Evolutionary conservation across 1,140 invertebrate species (phyloP), one percentile per base, ranked within the genome.

Genomic region (Druon quercuslanigerum): DNA sequence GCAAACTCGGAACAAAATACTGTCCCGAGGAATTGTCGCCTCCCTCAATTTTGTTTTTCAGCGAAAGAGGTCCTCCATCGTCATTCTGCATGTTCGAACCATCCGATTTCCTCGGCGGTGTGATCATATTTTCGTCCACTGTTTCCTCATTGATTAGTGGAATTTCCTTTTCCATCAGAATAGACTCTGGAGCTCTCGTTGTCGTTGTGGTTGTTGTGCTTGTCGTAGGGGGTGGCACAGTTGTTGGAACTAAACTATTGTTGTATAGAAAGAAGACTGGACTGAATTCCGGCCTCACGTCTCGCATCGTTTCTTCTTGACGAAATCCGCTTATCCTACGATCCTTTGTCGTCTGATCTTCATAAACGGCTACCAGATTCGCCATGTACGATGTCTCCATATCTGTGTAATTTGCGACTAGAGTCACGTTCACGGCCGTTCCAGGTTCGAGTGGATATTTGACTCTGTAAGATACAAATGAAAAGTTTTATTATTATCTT

Each of bases 341-440:
- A 0, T 90, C 86, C 71, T 88, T 91, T 8, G 88, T 91, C 54
- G 88, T 90, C 13, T 92, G 90, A 73, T 96, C 95, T 76, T 94
- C 92, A 85, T 96, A 96, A 72, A 93, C 92, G 7, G 95, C 94
- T 14, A 94, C 93, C 70, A 97, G 88, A 73, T 93, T 94, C 13
- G 93, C 96, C 0, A 91, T 93, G 83, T 96, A 97, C 13, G 94
- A 95, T 2, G 95, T 92, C 77, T 96, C 95, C 66, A 93, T 92
- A 56, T 94, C 94, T 0, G 94, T 95, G 80, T 94, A 93, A 82
- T 95, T 95, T 1, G 94, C 96, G 50, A 88, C 91, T 4, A 97
- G 90, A 1, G 95, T 96, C 0, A 96, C 95, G 87, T 96, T 96
- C 40, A 96, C 94, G 11, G 93, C 96, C 0, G 96, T 96, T 51